These are phyloP conservation scores for Maniola hyperantus DNA, from an alignment of 2,888 invertebrate species.

Conservation along the genomic window DNA sequence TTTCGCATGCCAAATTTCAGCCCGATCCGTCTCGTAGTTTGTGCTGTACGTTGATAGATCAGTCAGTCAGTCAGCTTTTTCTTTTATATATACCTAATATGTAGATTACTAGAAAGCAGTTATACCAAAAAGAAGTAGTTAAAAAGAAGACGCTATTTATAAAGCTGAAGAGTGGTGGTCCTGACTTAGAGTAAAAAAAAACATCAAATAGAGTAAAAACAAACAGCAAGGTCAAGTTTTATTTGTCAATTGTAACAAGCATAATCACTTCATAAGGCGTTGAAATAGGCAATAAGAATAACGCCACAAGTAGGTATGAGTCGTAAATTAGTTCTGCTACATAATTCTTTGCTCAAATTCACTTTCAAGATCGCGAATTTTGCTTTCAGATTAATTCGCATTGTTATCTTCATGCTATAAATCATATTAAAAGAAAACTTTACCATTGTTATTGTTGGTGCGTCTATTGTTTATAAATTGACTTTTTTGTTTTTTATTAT, in stretches of 20 bases:
- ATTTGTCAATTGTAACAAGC: conserved; percentile 10
- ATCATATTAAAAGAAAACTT: neutral
- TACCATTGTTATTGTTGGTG: neutral
- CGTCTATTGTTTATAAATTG: neutral
- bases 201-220: no score
- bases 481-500: neutral
- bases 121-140: no score
- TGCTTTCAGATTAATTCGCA: conserved; percentile 56
- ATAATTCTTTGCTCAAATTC: conserved; percentile 45
- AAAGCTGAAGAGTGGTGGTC: no score
- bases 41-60: no score
- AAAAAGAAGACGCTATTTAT: no score
- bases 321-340: conserved; percentile 27
- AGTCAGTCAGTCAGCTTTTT: no score
- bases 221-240: neutral
- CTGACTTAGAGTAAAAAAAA: no score
- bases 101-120: neutral
- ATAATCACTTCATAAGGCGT: neutral
- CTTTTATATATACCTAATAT: no score
- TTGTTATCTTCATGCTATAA: neutral
- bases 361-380: conserved; percentile 75
- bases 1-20: no score
- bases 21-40: no score
- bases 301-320: conserved; percentile 22
- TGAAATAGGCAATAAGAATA: conserved; percentile 5